Evolutionary conservation across 1,140 invertebrate species (phyloP).

Genomic region (Plodia interpunctella): DNA sequence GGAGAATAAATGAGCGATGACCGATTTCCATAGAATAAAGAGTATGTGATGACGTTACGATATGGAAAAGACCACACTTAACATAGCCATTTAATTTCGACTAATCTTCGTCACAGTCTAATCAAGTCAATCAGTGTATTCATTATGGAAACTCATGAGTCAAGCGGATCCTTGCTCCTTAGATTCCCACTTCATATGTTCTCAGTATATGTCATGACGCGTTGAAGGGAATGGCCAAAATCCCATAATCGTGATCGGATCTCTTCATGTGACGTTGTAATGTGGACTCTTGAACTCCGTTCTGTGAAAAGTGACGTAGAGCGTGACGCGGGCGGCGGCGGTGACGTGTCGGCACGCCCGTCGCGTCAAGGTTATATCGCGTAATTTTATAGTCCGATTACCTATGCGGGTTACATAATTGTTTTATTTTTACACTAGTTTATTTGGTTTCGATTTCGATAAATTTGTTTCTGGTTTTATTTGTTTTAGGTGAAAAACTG

Average conservation of each 20-base stretch:
- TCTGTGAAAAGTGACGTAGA: conserved; percentile 9
- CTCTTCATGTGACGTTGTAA: conserved; percentile 3
- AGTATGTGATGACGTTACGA: not conserved
- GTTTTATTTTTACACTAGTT: conserved; percentile 10
- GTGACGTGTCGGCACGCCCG: conserved; percentile 10
- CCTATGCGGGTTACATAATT: conserved; percentile 11
- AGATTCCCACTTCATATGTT: not conserved
- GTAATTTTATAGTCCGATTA: conserved; percentile 5
- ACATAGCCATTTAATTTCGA: not conserved
- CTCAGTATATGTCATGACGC: not conserved
- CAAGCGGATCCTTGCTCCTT: not conserved
- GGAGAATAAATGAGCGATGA: too few relatives aligned
- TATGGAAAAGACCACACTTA: not conserved
- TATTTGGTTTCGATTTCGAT: not conserved
- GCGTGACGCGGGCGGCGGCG: conserved; percentile 10
- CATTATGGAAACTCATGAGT: not conserved
- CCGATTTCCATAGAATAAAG: too few relatives aligned
- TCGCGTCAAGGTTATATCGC: conserved; percentile 14
- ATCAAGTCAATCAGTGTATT: not conserved
- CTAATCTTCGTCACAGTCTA: not conserved
- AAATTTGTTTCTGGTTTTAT: not conserved
- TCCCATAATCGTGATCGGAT: conserved; percentile 5
- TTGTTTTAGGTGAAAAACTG: not conserved
- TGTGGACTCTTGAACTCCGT: conserved; percentile 2
- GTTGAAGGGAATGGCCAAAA: not conserved